Conservation (phyloP, 2,113 vertebrate genomes). For the Sturnira hondurensis region DNA sequence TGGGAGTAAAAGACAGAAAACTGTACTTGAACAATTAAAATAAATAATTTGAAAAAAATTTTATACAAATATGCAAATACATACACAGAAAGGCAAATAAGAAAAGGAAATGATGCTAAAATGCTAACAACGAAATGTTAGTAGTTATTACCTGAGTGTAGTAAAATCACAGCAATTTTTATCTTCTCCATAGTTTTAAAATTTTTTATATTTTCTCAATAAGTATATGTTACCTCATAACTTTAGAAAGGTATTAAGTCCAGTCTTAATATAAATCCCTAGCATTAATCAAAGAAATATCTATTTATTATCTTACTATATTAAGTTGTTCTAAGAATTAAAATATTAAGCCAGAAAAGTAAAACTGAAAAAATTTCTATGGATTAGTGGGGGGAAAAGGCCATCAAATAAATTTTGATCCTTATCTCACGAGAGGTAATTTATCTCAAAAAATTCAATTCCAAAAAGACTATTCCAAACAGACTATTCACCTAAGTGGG, state of each 20-base stretch:
- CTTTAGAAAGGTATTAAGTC: constrained; percentile 9
- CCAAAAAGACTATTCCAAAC: neutral
- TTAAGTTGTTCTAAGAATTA: constrained; percentile 9
- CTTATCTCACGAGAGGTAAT: neutral
- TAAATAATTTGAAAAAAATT: no score
- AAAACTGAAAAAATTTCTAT: constrained; percentile 5
- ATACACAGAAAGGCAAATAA: constrained; percentile 7
- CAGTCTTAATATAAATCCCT: neutral
- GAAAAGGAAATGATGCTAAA: constrained; percentile 31
- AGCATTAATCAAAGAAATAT: neutral
- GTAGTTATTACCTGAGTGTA: neutral
- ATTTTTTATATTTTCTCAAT: neutral
- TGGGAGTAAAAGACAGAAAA: no score
- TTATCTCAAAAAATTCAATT: no score
- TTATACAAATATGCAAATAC: constrained; percentile 32
- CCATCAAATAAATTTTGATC: neutral
- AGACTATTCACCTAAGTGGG: neutral
- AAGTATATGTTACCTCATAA: neutral
- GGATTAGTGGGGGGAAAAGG: neutral
- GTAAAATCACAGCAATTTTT: neutral
- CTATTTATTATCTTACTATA: neutral
- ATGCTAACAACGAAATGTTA: neutral
- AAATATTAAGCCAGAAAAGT: neutral
- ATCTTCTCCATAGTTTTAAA: neutral
- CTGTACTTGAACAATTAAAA: no score